Base-by-base conservation (phyloP, 2,888 invertebrate species). In the Agapostemon virescens region DNA sequence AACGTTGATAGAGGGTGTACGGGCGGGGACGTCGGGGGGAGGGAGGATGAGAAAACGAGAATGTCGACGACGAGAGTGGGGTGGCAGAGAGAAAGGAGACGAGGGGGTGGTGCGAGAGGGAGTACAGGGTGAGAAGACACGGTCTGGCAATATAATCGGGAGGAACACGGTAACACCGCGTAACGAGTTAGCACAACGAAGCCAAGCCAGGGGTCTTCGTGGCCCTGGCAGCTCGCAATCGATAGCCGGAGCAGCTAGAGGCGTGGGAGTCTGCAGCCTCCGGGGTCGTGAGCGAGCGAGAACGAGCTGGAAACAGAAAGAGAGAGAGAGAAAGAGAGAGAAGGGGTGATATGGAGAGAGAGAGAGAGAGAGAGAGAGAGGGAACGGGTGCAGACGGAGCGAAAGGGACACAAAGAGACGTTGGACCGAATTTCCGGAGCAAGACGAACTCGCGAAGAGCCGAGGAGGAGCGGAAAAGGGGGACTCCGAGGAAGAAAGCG, bases 141-240 rank as follows among this genome's bases (percentile, higher is more conserved):
- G 42, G 58, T 74, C 68, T 66, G 36, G 63, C 63, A 63, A 63
- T 63, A 63, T 63, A 63, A 63, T 63, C 63, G 33, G 38, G 20
- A 64, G 64, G 23, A 20, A 20, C 11, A 80, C 70, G 85, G 85
- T 88, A 89, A 86, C 84, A 85, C 85, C 88, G 86, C 87, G 86
- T 85, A 87, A 84, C 86, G 86, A 87, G 89, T 87, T 87, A 88
- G 86, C 83, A 86, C 84, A 85, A 86, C 84, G 84, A 84, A 81
- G 83, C 71, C 77, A 82, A 78, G 79, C 82, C 82, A 86, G 86
- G 85, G 86, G 78, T 85, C 84, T 83, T 82, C 76, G 82, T 85
- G 86, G 87, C 84, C 86, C 88, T 87, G 87, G 87, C 82, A 83
- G 88, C 85, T 87, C 79, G 89, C 88, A 90, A 90, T 90, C 90